Conservation (phyloP, 2,797 vertebrate genomes). For the Xenopus petersii region DNA sequence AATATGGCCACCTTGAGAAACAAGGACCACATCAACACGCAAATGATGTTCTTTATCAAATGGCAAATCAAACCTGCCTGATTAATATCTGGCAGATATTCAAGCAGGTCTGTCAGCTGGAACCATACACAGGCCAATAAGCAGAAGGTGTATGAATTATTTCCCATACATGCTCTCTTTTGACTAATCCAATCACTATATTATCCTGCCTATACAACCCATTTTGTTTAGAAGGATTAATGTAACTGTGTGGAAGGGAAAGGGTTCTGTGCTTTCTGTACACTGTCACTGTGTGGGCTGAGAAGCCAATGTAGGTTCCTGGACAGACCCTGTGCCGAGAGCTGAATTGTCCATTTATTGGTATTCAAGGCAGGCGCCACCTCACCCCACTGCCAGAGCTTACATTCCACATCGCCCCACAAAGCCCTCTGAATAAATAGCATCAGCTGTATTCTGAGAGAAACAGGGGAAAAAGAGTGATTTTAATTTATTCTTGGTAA, state of each 20-base stretch:
- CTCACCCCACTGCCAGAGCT: slow-evolving; percentile 32
- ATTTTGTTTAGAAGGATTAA: no score
- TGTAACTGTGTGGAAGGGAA: not conserved
- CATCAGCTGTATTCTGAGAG: slow-evolving; percentile 19
- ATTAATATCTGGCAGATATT: no score
- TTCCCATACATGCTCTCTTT: no score
- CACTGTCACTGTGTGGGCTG: slow-evolving; percentile 1
- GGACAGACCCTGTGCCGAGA: not conserved
- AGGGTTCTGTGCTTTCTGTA: not conserved
- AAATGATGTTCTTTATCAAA: no score
- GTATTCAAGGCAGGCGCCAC: slow-evolving; percentile 43
- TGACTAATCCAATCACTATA: no score
- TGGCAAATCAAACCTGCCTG: no score
- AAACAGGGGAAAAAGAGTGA: slow-evolving; percentile 1
- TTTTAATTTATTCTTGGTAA: slow-evolving; percentile 15
- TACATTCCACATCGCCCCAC: slow-evolving; percentile 32
- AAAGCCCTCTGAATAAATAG: slow-evolving; percentile 28
- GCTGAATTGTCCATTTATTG: slow-evolving; percentile 28
- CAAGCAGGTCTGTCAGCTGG: no score
- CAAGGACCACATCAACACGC: no score
- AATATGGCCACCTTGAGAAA: no score
- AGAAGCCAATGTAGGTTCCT: slow-evolving; percentile 2
- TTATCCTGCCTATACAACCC: no score
- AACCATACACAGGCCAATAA: no score
- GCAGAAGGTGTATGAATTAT: no score